Percentiles rank a stretch among this genome's conserved stretches.
phyloP scores from a whole-genome alignment of 2,797 vertebrate species.

The Bucorvus abyssinicus region DNA sequence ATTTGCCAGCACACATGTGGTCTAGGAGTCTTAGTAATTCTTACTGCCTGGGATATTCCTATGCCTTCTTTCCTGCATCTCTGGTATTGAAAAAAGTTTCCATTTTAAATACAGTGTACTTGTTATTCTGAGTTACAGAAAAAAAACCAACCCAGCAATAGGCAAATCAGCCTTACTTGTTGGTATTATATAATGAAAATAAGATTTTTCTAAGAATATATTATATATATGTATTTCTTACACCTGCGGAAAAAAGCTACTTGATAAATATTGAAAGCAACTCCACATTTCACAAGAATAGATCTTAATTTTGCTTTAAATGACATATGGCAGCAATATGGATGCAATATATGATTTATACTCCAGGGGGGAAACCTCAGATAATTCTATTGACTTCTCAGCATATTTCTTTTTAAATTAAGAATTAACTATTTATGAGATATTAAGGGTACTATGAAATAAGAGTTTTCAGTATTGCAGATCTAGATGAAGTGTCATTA shows the following conservation, averaged over 20 bases:
- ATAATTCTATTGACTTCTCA: not conserved
- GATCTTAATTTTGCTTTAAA: constrained; percentile 18
- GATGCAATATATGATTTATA: not conserved
- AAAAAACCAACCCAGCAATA: not conserved
- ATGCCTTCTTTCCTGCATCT: not conserved
- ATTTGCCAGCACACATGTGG: not conserved
- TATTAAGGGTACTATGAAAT: not conserved
- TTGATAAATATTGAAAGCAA: not conserved
- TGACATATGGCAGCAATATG: not conserved
- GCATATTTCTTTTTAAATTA: not conserved
- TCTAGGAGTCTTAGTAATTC: not conserved
- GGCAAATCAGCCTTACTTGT: not conserved
- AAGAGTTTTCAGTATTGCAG: not conserved
- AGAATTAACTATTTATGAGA: not conserved
- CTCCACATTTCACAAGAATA: not conserved
- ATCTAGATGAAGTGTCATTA: not conserved
- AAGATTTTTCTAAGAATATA: not conserved
- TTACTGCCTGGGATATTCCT: not conserved
- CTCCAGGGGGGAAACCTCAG: not conserved
- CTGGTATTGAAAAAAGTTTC: not conserved
- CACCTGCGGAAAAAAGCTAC: not conserved
- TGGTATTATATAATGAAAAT: not conserved
- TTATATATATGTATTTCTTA: not conserved
- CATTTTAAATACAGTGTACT: not conserved
- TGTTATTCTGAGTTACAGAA: not conserved